Evolutionary conservation across 1,140 invertebrate genomes (phyloP), one percentile per base, ranked within the genome.

Genomic region (Macrosteles quadrilineatus): DNA sequence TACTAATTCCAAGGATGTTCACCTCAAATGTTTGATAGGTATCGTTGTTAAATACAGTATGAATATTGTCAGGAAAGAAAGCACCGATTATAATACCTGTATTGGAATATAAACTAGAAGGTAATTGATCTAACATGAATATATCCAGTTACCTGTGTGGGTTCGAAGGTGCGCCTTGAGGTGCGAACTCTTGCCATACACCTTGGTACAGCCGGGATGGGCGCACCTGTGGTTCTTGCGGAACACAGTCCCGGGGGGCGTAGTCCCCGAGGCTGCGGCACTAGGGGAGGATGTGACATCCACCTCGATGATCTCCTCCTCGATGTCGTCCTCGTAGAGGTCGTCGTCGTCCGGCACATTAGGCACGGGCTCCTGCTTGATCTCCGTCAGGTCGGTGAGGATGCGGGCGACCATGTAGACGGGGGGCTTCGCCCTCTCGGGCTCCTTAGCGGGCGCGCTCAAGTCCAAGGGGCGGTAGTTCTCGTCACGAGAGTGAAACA

Each of bases 141-240:
- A n/a, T n/a, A n/a, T n/a, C 27, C 4, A 23, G 77, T 76, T 71
- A 84, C 86, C 86, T 82, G 87, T 88, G 77, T 88, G 87, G 31
- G 86, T 87, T 66, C 88, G 80, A 2, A 91, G 81, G 80, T 93
- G 91, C 1, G 91, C 90, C 76, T 91, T 91, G 9, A 93, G 80
- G 79, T 93, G 91, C 1, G 90, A 91, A 62, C 89, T 91, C 79
- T 93, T 93, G 19, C 89, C 90, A 79, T 93, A 93, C 50, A 89
- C 87, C 79, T 92, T 92, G 66, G 86, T 84, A 79, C 91, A 93
- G 11, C 87, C 88, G 4, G 84, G 81, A 75, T 90, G 88, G 72
- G 86, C 85, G 79, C 91, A 93, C 73, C 86, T 86, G 78, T 88
- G 85, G 57, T 84, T 87, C 77, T 83, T 83, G 74, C 81, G 79